Evolutionary conservation across 2,797 vertebrate genomes (phyloP).

Genomic region (Mus minutoides): DNA sequence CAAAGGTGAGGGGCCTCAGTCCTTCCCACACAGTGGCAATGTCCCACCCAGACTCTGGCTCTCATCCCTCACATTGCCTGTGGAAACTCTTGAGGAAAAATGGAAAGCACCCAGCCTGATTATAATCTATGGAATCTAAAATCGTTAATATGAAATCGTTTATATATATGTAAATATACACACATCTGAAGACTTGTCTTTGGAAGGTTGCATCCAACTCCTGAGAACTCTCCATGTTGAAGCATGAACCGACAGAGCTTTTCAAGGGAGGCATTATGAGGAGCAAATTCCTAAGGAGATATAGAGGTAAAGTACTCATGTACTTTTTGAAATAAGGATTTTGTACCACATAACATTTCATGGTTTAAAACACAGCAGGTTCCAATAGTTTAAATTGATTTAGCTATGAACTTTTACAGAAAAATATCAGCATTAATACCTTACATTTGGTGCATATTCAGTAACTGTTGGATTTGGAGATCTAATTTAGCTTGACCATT

Average conservation of each 20-base stretch:
- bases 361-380: conserved; percentile 38
- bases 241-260: neutral
- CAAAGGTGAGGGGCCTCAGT: neutral
- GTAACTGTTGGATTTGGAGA: conserved; percentile 13
- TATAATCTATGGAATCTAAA: conserved; percentile 31
- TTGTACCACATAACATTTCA: conserved; percentile 48
- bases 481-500: conserved; percentile 11
- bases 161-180: conserved; percentile 16
- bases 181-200: conserved; percentile 38
- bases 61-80: too few relatives aligned
- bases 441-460: conserved; percentile 46
- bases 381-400: conserved; percentile 43
- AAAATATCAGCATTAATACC: conserved; percentile 56
- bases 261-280: neutral
- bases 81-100: neutral
- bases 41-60: fast-evolving
- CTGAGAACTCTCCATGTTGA: neutral
- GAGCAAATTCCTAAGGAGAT: neutral
- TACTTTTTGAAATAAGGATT: neutral
- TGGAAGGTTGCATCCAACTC: conserved; percentile 37
- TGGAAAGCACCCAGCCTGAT: neutral
- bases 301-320: neutral
- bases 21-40: fast-evolving
- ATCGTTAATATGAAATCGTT: neutral
- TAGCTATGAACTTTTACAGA: conserved; percentile 47